phyloP scores from a whole-genome alignment of 2,888 invertebrate genomes.

The Tenthredo livida region DNA sequence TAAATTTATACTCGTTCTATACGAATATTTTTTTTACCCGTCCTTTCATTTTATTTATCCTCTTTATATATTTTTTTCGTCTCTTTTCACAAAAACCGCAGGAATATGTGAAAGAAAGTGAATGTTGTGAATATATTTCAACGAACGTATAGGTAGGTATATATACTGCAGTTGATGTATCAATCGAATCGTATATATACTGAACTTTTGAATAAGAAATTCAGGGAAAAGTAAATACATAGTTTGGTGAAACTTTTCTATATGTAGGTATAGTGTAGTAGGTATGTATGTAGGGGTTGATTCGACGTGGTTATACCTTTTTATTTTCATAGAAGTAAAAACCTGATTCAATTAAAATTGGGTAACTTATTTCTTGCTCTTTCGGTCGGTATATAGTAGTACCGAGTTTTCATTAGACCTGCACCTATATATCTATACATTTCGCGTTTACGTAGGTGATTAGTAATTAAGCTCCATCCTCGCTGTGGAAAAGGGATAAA shows the following conservation, averaged over 20 bases:
- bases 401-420: neutral
- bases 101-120: neutral
- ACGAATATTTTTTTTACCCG: neutral
- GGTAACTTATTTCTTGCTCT: conserved; percentile 37
- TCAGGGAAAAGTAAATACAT: neutral
- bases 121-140: neutral
- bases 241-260: neutral
- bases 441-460: conserved; percentile 29
- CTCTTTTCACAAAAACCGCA: neutral
- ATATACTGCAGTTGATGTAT: neutral
- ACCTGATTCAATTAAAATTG: conserved; percentile 21
- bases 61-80: neutral
- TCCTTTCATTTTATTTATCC: neutral
- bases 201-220: neutral
- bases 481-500: neutral
- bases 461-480: conserved; percentile 34
- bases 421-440: neutral
- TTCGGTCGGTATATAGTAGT: neutral
- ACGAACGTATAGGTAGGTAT: neutral
- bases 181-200: neutral
- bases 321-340: neutral
- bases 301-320: neutral
- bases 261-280: neutral
- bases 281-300: neutral
- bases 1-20: conserved; percentile 17